A percentile compares a stretch with the other conserved stretches of the same genome.
These are phyloP conservation scores for Tapera naevia DNA, from an alignment of 2,797 vertebrate genomes.

Conservation along the genomic window DNA sequence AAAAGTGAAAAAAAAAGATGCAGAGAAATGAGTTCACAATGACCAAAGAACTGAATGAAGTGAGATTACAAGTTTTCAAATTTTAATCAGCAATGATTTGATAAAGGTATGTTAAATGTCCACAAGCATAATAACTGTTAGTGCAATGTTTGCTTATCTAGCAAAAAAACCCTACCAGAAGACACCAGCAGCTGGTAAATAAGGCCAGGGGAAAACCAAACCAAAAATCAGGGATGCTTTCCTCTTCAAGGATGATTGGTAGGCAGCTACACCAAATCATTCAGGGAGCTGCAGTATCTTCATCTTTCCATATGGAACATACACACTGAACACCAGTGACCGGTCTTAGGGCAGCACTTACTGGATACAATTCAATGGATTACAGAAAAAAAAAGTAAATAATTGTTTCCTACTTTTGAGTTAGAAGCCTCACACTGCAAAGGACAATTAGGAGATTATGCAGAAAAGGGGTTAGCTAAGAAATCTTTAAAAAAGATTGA, in stretches of 20 bases:
- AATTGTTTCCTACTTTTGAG: neutral
- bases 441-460: neutral
- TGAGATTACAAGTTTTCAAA: neutral
- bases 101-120: neutral
- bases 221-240: neutral
- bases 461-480: neutral
- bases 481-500: neutral
- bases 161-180: neutral
- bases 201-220: neutral
- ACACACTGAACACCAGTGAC: neutral
- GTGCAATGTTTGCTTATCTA: neutral
- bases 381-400: neutral
- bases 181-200: neutral
- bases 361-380: neutral
- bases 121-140: fast-evolving
- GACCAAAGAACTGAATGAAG: neutral
- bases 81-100: neutral
- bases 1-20: neutral
- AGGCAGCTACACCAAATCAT: neutral
- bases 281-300: neutral
- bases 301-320: neutral
- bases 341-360: neutral
- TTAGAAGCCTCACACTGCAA: neutral
- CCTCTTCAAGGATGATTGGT: neutral
- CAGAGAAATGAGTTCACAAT: neutral